phyloP scores from a whole-genome alignment of 2,113 vertebrate species.

The Chaetodon auriga region DNA sequence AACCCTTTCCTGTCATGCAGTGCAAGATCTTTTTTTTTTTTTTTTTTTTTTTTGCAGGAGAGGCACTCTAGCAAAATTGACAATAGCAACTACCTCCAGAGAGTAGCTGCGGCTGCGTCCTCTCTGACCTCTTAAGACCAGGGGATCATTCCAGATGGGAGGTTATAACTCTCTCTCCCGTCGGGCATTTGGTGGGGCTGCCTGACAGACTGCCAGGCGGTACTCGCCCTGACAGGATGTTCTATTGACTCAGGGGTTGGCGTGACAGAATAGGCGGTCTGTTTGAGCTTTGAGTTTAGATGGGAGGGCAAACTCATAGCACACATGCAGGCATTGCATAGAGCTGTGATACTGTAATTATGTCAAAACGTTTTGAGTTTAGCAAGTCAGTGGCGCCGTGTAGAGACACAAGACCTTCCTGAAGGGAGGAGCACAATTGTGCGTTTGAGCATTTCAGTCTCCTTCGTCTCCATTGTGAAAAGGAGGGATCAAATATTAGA shows the following conservation, averaged over 20 bases:
- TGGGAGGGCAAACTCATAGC: conserved; percentile 65
- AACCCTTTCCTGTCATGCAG: conserved; percentile 22
- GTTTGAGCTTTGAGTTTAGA: conserved; percentile 67
- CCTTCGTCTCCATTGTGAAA: conserved; percentile 33
- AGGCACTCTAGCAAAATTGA: conserved; percentile 28
- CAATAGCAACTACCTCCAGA: conserved; percentile 31
- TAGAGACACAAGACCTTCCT: conserved; percentile 64
- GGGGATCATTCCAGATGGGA: conserved; percentile 62
- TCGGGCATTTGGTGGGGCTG: conserved; percentile 55
- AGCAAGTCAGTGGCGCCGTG: conserved; percentile 46
- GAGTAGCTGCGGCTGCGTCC: conserved; percentile 34
- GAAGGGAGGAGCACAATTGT: conserved; percentile 65
- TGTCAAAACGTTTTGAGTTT: conserved; percentile 58
- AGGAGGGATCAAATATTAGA: conserved; percentile 62
- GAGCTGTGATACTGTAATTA: conserved; percentile 72
- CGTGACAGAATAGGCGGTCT: conserved; percentile 77
- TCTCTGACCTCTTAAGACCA: conserved; percentile 64
- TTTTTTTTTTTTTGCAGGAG: background rate
- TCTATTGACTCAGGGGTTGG: conserved; percentile 74
- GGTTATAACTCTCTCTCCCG: conserved; percentile 49
- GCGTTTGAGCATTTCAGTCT: conserved; percentile 50
- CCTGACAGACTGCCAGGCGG: conserved; percentile 69
- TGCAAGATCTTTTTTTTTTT: background rate
- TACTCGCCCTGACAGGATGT: conserved; percentile 74
- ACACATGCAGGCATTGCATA: conserved; percentile 51